Evolutionary conservation across 1,140 invertebrate genomes (phyloP), one percentile per base, ranked within the genome.

Genomic region (Drosophila tristis): DNA sequence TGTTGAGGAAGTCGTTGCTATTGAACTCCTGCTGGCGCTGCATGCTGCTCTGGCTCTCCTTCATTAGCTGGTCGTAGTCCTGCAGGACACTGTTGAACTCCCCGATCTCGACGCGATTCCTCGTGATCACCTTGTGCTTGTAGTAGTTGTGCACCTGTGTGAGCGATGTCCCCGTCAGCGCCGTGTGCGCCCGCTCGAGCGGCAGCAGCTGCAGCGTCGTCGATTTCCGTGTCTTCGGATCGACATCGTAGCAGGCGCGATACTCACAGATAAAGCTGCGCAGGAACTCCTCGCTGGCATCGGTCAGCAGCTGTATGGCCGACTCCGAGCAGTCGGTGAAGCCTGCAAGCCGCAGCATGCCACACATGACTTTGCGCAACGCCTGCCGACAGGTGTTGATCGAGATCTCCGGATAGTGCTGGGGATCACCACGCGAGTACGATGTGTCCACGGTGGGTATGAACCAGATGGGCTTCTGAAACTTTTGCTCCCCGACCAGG

Each of bases 401-500:
- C 5, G 81, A 87, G 3, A 92, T 66, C 54, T 86, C 58, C 0
- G 91, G 90, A 57, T 90, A 84, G 0, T 58, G 2, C 26, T 90
- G 76, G 2, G 87, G 90, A 29, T 87, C 78, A 0, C 91, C 90
- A 5, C 78, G 78, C 1, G 91, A 78, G 51, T 87, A 92, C 0
- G 75, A 11, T 2, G 87, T 91, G 7, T 91, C 76, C 15, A 66
- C 71, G 2, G 80, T 81, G 26, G 91, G 90, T 45, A 91, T 86
- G 43, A 92, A 92, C 87, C 90, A 92, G n/a, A 91, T 84, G 9
- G 91, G 90, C 35, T 91, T 92, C 31, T 86, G 77, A n/a, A 92
- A 91, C 62, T 91, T 92, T 8, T 92, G 78, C 23, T 90, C 74
- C 47, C 71, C 56, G n/a, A 89, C 78, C 39, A 91, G 60, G 66